Evolutionary conservation across 1,140 invertebrate species (phyloP).

Genomic region (Nasonia vitripennis): DNA sequence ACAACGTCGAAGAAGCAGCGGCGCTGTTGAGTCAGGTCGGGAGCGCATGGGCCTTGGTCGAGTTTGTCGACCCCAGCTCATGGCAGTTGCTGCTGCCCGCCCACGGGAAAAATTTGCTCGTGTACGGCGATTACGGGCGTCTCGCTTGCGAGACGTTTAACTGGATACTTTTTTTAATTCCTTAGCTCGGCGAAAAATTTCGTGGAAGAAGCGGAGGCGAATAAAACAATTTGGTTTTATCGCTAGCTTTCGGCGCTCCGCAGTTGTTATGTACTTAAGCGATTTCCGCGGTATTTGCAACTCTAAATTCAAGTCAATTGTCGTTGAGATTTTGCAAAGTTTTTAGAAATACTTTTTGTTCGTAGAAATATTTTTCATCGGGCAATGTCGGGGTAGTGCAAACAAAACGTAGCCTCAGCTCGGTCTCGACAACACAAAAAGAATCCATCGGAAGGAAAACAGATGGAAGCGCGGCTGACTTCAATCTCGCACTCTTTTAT

Average conservation of each 20-base stretch:
- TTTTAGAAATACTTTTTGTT: too few species aligned
- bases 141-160: constrained; percentile 17
- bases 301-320: too few species aligned
- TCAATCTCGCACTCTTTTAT: constrained; percentile 36
- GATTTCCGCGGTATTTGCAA: too few species aligned
- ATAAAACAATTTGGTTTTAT: constrained; percentile 43
- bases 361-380: neutral
- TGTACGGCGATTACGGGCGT: constrained; percentile 29
- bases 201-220: neutral
- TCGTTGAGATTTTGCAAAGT: neutral
- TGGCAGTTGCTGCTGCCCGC: constrained; percentile 9
- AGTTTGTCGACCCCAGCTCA: constrained; percentile 60
- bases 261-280: neutral
- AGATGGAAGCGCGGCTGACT: neutral
- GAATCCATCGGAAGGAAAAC: constrained; percentile 20
- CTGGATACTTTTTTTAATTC: constrained; percentile 14
- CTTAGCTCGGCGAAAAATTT: neutral
- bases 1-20: constrained; percentile 33
- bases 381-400: neutral
- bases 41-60: constrained; percentile 53
- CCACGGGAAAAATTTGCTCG: constrained; percentile 33
- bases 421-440: neutral
- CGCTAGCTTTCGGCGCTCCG: neutral
- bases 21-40: constrained; percentile 63
- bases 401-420: neutral